phyloP scores from a whole-genome alignment of 1,140 invertebrate species.

The Whitmania pigra region DNA sequence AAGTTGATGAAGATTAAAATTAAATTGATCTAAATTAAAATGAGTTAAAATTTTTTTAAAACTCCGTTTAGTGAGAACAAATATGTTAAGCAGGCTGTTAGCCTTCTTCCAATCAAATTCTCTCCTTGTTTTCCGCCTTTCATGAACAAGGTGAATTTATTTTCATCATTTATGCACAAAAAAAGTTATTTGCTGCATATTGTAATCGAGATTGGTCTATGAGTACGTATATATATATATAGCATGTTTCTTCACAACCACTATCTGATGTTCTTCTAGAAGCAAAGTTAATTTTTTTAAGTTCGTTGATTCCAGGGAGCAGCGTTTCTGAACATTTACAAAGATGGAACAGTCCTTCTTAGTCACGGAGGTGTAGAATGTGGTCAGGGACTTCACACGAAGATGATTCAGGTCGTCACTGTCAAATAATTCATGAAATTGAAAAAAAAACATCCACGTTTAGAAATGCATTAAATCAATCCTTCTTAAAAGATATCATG shows the following conservation, averaged over 20 bases:
- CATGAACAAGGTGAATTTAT: neutral
- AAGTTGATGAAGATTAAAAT: too few relatives aligned
- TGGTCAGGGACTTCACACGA: conserved; percentile 87
- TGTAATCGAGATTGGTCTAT: too few relatives aligned
- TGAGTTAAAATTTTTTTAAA: too few relatives aligned
- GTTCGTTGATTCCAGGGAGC: conserved; percentile 48
- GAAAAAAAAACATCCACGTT: too few relatives aligned
- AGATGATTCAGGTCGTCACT: conserved; percentile 64
- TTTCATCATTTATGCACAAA: too few relatives aligned
- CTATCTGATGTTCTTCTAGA: neutral
- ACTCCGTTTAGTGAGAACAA: too few relatives aligned
- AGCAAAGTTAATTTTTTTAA: neutral
- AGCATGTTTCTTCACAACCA: too few relatives aligned
- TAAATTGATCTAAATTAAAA: too few relatives aligned
- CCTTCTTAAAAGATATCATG: neutral
- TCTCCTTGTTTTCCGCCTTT: conserved; percentile 5
- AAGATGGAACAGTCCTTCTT: conserved; percentile 79
- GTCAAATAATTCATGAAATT: too few relatives aligned
- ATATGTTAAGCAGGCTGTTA: neutral
- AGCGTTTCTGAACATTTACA: conserved; percentile 70
- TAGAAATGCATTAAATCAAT: neutral
- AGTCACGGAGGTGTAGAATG: conserved; percentile 83
- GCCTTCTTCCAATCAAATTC: conserved; percentile 4
- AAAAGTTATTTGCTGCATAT: too few relatives aligned
- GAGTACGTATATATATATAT: too few relatives aligned